phyloP scores from a whole-genome alignment of 2,113 vertebrate species.

The Eira barbara region DNA sequence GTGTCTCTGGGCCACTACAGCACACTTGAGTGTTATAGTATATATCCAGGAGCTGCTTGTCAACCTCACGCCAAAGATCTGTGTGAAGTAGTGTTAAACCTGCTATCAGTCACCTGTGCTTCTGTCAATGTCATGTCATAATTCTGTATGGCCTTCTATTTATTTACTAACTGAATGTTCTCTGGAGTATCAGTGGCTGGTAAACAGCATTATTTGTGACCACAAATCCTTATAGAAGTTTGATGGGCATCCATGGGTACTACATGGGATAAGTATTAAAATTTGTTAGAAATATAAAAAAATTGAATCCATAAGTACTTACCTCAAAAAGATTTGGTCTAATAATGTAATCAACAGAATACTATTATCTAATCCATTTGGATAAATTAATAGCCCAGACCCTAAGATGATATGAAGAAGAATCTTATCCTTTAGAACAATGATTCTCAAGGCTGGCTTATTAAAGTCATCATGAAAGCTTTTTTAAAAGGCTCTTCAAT shows the following conservation, averaged over 20 bases:
- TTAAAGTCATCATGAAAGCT: neutral
- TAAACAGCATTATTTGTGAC: neutral
- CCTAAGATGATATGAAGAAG: neutral
- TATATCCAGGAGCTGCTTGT: neutral
- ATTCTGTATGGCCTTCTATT: neutral
- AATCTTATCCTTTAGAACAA: neutral
- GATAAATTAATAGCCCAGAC: neutral
- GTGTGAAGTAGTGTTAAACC: neutral
- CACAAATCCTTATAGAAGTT: neutral
- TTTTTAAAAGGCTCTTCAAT: neutral
- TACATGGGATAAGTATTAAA: neutral
- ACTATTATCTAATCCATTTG: neutral
- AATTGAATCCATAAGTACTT: neutral
- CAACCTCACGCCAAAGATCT: neutral
- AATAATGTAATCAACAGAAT: neutral
- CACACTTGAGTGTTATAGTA: neutral
- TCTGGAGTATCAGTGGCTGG: neutral
- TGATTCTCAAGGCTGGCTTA: neutral
- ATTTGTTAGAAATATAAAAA: neutral
- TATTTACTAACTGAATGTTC: neutral
- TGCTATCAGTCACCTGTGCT: neutral
- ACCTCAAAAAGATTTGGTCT: neutral
- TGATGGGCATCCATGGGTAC: neutral
- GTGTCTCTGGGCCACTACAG: neutral
- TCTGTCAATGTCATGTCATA: neutral